Percentiles rank a stretch among this genome's conserved stretches.
These are phyloP conservation scores for Pseudomugil tenellus DNA, from an alignment of 2,797 vertebrate genomes.

Conservation along the genomic window DNA sequence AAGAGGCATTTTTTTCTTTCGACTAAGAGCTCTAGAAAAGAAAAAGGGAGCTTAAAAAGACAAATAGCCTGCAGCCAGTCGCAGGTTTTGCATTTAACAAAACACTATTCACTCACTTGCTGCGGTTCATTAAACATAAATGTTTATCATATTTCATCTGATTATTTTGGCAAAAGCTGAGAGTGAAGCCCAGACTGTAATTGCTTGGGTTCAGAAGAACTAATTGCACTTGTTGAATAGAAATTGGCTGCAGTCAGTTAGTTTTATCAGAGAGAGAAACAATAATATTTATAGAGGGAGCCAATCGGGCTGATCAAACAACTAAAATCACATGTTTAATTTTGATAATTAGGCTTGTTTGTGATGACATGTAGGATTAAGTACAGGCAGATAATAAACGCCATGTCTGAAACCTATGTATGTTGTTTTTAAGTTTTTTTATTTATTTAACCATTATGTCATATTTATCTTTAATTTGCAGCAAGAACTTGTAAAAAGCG, in stretches of 20 bases:
- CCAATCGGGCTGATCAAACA: slow-evolving; percentile 46
- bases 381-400: not conserved
- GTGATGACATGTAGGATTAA: slow-evolving; percentile 23
- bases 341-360: not conserved
- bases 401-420: slow-evolving; percentile 1
- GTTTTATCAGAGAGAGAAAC: slow-evolving; percentile 49
- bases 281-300: slow-evolving; percentile 61
- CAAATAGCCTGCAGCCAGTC: slow-evolving; percentile 40
- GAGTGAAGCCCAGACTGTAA: slow-evolving; percentile 43
- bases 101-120: slow-evolving; percentile 1
- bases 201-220: slow-evolving; percentile 24
- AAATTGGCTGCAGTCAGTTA: slow-evolving; percentile 62
- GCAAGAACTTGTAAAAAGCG: not conserved
- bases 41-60: slow-evolving; percentile 18
- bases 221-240: slow-evolving; percentile 68
- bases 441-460: not conserved
- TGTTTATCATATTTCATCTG: slow-evolving; percentile 62
- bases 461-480: not conserved
- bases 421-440: not conserved
- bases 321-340: slow-evolving; percentile 1
- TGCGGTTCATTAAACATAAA: slow-evolving; percentile 60
- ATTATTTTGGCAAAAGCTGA: slow-evolving; percentile 63
- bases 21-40: slow-evolving; percentile 1
- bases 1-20: not conserved
- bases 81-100: slow-evolving; percentile 22